These are phyloP conservation scores for Albula goreensis DNA, from an alignment of 2,113 vertebrate genomes.

Conservation along the genomic window DNA sequence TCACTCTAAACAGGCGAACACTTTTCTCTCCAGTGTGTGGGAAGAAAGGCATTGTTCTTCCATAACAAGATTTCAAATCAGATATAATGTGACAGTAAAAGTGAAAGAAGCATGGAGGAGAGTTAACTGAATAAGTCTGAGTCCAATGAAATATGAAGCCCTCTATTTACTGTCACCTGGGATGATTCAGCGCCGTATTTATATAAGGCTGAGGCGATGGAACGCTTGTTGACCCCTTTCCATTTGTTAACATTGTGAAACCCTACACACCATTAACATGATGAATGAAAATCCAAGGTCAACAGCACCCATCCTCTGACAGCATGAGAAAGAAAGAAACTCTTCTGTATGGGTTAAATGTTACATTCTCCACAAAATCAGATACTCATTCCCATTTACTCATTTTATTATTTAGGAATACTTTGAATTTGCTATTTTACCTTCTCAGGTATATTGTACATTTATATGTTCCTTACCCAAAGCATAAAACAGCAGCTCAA, in stretches of 20 bases:
- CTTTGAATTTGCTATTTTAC: no score
- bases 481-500: no score
- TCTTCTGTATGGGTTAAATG: not conserved
- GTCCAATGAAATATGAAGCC: conserved; percentile 27
- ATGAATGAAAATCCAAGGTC: not conserved
- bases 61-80: conserved; percentile 17
- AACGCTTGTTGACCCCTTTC: not conserved
- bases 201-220: conserved; percentile 5
- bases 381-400: no score
- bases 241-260: not conserved
- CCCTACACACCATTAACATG: not conserved
- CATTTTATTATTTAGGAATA: no score
- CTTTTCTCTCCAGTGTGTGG: not conserved
- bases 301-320: not conserved
- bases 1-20: not conserved
- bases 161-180: conserved; percentile 28
- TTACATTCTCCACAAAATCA: no score
- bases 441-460: no score
- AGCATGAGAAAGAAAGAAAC: not conserved
- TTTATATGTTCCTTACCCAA: no score
- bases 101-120: conserved; percentile 7
- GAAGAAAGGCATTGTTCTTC: not conserved
- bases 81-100: conserved; percentile 32
- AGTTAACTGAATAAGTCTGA: conserved; percentile 34
- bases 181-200: conserved; percentile 4